Base-by-base conservation (phyloP, 2,888 invertebrate genomes). In the Alsophila aescularia region DNA sequence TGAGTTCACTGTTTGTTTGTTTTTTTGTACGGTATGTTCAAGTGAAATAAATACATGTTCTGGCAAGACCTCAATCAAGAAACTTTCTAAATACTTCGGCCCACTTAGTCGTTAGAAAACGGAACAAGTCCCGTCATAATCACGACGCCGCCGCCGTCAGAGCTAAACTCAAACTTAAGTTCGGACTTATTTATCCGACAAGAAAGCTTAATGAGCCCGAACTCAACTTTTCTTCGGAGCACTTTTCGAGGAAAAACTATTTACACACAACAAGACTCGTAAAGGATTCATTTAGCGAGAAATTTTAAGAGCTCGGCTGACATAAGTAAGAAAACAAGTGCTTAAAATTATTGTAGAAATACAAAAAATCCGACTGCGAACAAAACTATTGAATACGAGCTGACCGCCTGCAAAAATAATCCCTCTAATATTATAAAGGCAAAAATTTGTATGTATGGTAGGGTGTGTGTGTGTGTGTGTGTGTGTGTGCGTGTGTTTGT, bases 181-280 rank as follows among this genome's bases (percentile, higher is more conserved):
- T 41, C 16, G 35, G 53, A 57, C 59, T 54, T 61, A 56, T 57
- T 61, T 61, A 59, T 54, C 43, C 50, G 52, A 64, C 63, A 61
- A 59, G 58, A 59, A 57, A 41, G 48, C 57, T 36, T 60, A 61
- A 64, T 61, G 64, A 61, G 59, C 53, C 53, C 18, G 54, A 40
- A 53, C 53, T 54, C 48, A 14, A 53, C 51, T 49, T 53, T 39
- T 4, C 43, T 52, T 16, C 21, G 35, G 52, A 44, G 58, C 48
- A 50, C 27, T 44, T 55, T 45, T 39, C 31, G 31, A 39, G 15
- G 50, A 55, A 56, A 63, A 61, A 60, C 58, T 61, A 58, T 52
- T 60, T 63, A 31, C 40, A 39, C 37, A 15, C 41, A 13, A 41
- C 37, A n/a, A n/a, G n/a, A 39, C 24, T 50, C 39, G 50, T 13